A percentile compares a stretch with the other conserved stretches of the same genome.
These are phyloP conservation scores for Gonioctena quinquepunctata DNA, from an alignment of 1,140 invertebrate species.

Conservation along the genomic window DNA sequence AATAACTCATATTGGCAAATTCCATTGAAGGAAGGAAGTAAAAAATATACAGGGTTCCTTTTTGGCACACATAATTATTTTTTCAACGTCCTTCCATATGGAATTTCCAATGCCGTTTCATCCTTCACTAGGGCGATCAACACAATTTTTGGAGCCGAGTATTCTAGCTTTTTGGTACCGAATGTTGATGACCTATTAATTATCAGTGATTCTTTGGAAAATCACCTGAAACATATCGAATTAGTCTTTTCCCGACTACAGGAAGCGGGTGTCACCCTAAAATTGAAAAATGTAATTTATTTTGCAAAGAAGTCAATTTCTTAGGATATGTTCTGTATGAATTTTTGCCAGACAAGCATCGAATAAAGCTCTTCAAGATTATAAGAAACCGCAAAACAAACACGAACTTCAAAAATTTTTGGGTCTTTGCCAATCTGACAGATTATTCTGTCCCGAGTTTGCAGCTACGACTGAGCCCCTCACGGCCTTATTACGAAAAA, in stretches of 20 bases:
- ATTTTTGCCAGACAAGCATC: too few relatives aligned
- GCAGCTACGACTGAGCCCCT: not conserved
- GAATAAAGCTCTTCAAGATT: too few relatives aligned
- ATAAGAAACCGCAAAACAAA: conserved; percentile 30
- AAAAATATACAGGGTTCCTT: not conserved
- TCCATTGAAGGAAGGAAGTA: not conserved
- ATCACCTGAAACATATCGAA: not conserved
- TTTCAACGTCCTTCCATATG: not conserved
- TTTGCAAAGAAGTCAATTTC: not conserved
- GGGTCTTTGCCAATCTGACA: conserved; percentile 27
- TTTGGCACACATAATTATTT: not conserved
- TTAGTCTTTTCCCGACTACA: not conserved
- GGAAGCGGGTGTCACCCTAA: not conserved
- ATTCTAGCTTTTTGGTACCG: not conserved
- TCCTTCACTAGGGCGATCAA: not conserved
- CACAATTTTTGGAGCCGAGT: not conserved
- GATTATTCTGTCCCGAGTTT: conserved; percentile 25
- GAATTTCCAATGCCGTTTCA: not conserved
- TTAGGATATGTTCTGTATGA: not conserved
- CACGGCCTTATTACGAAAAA: not conserved
- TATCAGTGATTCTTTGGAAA: not conserved
- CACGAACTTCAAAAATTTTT: conserved; percentile 36
- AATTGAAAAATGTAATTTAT: not conserved
- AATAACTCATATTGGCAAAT: not conserved
- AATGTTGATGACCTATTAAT: not conserved